Evolutionary conservation across 2,113 vertebrate species (phyloP).

Genomic region (Percina caprodes): DNA sequence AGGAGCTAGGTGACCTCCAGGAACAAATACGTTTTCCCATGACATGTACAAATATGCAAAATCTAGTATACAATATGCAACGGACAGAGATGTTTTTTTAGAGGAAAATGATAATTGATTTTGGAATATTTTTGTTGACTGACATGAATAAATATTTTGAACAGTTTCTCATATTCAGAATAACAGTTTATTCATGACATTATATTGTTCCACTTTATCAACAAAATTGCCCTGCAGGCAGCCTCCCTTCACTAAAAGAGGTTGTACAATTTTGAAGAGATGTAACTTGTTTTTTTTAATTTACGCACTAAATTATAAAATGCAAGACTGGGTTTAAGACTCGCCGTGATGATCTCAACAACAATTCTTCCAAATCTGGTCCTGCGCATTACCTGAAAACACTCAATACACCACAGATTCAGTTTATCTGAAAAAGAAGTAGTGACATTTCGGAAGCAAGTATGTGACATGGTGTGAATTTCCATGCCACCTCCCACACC

Average conservation of each 20-base stretch:
- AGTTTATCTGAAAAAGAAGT: constrained; percentile 21
- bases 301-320: neutral
- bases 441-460: constrained; percentile 62
- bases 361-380: neutral
- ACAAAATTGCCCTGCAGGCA: neutral
- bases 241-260: neutral
- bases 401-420: constrained; percentile 20
- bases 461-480: constrained; percentile 74
- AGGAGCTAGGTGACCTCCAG: neutral
- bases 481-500: constrained; percentile 73
- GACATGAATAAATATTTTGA: neutral
- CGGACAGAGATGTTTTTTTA: neutral
- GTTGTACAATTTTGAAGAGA: neutral
- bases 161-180: neutral
- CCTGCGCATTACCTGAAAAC: constrained; percentile 40
- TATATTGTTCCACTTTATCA: neutral
- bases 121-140: neutral
- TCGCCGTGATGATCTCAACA: neutral
- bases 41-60: neutral
- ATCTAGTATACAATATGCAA: neutral
- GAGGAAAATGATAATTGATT: neutral
- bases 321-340: neutral
- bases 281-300: neutral
- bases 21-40: neutral
- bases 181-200: neutral